A percentile compares a stretch with the other conserved stretches of the same genome.
phyloP scores from a whole-genome alignment of 2,113 vertebrate species.

The Hydrolagus affinis region DNA sequence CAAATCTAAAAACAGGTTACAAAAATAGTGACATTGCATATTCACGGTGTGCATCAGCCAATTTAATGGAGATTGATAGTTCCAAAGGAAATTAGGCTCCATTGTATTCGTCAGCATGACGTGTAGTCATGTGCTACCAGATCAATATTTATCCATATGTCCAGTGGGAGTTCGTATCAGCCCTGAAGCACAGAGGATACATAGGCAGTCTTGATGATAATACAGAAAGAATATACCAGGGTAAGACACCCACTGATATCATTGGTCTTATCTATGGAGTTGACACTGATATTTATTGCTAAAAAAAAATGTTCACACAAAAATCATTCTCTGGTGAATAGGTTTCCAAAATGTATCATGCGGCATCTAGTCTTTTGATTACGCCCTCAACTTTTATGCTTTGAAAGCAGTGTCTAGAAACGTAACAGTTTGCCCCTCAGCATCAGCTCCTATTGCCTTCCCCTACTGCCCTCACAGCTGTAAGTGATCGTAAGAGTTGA shows the following conservation, averaged over 20 bases:
- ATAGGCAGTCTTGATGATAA: neutral
- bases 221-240: constrained; percentile 9
- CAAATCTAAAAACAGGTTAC: no score
- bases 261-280: neutral
- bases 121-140: constrained; percentile 27
- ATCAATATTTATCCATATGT: constrained; percentile 16
- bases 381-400: no score
- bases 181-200: constrained; percentile 17
- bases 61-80: constrained; percentile 18
- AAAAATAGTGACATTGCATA: neutral
- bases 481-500: no score
- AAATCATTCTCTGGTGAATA: neutral
- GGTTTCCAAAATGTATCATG: neutral
- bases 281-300: neutral
- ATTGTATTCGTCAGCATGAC: constrained; percentile 24
- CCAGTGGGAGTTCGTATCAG: constrained; percentile 28
- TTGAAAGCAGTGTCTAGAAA: no score
- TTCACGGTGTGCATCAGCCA: neutral
- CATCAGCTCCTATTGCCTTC: no score
- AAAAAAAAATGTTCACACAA: neutral
- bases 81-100: neutral
- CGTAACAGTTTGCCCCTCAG: no score
- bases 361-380: neutral
- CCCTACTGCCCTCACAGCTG: no score
- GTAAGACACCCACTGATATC: neutral